Percentiles rank a stretch among this genome's conserved stretches.
Conservation (phyloP, 2,888 invertebrate species). For the Drosophila cracens region DNA sequence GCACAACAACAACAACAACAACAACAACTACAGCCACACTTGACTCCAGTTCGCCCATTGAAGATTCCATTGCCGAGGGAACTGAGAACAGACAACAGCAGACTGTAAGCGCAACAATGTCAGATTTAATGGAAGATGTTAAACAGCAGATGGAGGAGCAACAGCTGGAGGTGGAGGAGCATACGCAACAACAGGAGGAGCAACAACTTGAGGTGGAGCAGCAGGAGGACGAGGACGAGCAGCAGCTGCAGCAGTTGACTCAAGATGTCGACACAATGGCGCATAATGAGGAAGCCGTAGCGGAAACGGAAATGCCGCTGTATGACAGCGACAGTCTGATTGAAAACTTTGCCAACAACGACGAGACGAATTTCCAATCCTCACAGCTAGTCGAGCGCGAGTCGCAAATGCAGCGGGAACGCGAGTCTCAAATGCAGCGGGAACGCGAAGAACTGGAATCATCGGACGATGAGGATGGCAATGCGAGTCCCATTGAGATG, state of each 20-base stretch:
- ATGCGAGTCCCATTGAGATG: slow-evolving; percentile 60
- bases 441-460: slow-evolving; percentile 81
- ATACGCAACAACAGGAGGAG: slow-evolving; percentile 11
- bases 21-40: slow-evolving; percentile 47
- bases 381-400: slow-evolving; percentile 31
- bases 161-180: slow-evolving; percentile 20
- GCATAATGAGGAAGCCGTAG: slow-evolving; percentile 78
- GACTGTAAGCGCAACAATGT: slow-evolving; percentile 44
- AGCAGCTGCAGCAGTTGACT: slow-evolving; percentile 35
- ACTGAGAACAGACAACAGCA: slow-evolving; percentile 57
- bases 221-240: slow-evolving; percentile 25
- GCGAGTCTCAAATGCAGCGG: slow-evolving; percentile 25
- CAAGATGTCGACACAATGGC: slow-evolving; percentile 66
- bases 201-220: slow-evolving; percentile 20
- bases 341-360: slow-evolving; percentile 53
- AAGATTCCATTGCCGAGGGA: slow-evolving; percentile 75
- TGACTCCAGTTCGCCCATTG: slow-evolving; percentile 40
- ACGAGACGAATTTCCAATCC: slow-evolving; percentile 13
- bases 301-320: slow-evolving; percentile 70
- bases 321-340: slow-evolving; percentile 70
- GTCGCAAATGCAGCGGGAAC: slow-evolving; percentile 33
- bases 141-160: slow-evolving; percentile 35
- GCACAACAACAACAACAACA: slow-evolving; percentile 39
- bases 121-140: slow-evolving; percentile 47
- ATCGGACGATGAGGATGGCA: slow-evolving; percentile 79